Base-by-base conservation (phyloP, 2,797 vertebrate genomes). In the Telmatherina bonti region DNA sequence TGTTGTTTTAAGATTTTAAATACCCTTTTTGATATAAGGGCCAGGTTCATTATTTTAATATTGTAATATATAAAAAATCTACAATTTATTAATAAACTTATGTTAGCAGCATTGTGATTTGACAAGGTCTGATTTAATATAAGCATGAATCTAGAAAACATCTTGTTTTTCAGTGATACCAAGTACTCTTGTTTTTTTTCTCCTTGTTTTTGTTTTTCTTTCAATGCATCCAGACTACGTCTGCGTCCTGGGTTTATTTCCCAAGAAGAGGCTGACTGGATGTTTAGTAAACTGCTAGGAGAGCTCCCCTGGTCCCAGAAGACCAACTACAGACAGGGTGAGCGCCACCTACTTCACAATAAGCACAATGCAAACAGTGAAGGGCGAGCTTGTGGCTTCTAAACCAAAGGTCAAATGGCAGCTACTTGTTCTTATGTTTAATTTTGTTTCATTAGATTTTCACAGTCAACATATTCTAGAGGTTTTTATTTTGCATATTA, bases 301-400 rank as follows among this genome's bases (percentile, higher is more conserved):
- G 96, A 97, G 72, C 81, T 99, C 45, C 97, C 96, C 10, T 99
- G 98, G 98, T 93, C 95, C 56, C 97, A 97, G 91, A 95, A 97
- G 86, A 96, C 94, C 27, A 96, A 97, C 81, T 41, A 93, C 88
- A 94, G 94, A 80, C 85, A 88, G 67, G 91, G 90, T 91, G 47
- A 27, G 85, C 77, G 77, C 54, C 47, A 13, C 51, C 26, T 36
- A 6, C 10, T 59, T 31, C 31, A 58, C 3, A 59, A 7, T 18
- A 16, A 45, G 7, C 29, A 33, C 27, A 7, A 16, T 30, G 20
- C 5, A 62, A 12, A 31, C 5, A 24, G 2, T 36, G 27, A 61
- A 65, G 60, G 33, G 41, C 73, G 31, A 64, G 31, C 38, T 16
- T 15, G 0, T 65, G 57, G 26, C 47, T 36, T 61, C 27, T n/a